Conservation (phyloP, 2,888 invertebrate genomes). For the Chaetogeoica ovagalla region DNA sequence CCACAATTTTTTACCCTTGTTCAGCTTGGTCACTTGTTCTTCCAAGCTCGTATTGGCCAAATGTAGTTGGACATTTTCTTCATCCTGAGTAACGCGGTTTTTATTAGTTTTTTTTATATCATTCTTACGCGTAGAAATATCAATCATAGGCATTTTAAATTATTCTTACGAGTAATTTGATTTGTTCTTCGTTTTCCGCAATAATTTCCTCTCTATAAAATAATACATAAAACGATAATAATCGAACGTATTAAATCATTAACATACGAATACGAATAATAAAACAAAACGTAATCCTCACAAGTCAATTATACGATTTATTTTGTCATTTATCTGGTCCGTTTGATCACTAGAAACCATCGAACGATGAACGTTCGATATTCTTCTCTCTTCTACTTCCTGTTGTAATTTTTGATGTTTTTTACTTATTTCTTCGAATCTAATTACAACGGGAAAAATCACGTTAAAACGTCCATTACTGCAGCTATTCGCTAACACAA, state of each 20-base stretch:
- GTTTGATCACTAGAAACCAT: not conserved
- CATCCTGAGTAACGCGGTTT: not conserved
- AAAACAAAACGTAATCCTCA: not conserved
- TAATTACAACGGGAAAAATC: not conserved
- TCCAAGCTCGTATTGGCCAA: not conserved
- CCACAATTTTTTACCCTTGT: not conserved
- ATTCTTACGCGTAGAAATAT: not conserved
- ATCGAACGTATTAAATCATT: not conserved
- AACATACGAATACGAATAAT: not conserved
- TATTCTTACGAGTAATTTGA: not conserved
- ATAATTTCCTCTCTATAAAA: not conserved
- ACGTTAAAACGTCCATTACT: no score
- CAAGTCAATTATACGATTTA: not conserved
- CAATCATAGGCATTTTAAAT: not conserved
- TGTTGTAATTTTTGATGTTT: not conserved
- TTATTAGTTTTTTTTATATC: not conserved
- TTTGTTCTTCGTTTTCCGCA: not conserved
- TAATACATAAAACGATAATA: no score
- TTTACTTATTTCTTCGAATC: not conserved
- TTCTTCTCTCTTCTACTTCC: not conserved
- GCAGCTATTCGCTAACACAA: no score
- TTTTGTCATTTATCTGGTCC: not conserved
- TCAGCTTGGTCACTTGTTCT: not conserved
- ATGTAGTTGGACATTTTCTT: not conserved
- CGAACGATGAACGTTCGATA: not conserved